Evolutionary conservation across 2,113 vertebrate genomes (phyloP).

Genomic region (Phyllostomus hastatus): DNA sequence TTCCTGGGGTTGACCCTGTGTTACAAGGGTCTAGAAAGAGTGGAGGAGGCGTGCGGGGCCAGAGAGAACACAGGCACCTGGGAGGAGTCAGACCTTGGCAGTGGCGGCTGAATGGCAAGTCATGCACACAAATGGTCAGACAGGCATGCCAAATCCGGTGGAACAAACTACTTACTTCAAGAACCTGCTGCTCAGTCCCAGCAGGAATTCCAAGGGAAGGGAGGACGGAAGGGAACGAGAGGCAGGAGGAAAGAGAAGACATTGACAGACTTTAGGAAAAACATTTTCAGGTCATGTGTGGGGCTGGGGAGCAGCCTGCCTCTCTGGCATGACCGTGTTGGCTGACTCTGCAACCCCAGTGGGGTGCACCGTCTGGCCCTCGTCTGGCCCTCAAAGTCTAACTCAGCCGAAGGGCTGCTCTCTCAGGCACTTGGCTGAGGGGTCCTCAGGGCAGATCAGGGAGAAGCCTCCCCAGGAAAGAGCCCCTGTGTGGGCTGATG

Average conservation of each 20-base stretch:
- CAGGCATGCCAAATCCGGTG: slow-evolving; percentile 44
- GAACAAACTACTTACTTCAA: slow-evolving; percentile 94
- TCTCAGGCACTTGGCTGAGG: neutral
- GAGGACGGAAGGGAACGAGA: slow-evolving; percentile 57
- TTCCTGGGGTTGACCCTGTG: neutral
- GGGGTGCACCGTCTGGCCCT: neutral
- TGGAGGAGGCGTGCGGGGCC: neutral
- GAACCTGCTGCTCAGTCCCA: slow-evolving; percentile 94
- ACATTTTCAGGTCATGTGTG: slow-evolving; percentile 36
- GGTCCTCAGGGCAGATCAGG: neutral
- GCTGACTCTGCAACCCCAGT: neutral
- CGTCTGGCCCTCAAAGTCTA: neutral
- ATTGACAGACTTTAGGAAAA: slow-evolving; percentile 77
- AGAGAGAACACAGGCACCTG: slow-evolving; percentile 1
- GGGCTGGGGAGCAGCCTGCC: neutral
- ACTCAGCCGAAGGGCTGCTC: neutral
- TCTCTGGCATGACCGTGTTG: neutral
- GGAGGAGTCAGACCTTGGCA: slow-evolving; percentile 41
- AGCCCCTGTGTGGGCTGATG: neutral
- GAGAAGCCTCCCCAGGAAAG: neutral
- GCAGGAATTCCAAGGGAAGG: slow-evolving; percentile 75
- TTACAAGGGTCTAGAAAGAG: neutral
- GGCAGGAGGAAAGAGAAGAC: slow-evolving; percentile 73
- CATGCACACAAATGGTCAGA: slow-evolving; percentile 73
- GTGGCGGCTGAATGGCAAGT: neutral